Evolutionary conservation across 2,888 invertebrate species (phyloP).

Genomic region (Stenotaenia linearis): DNA sequence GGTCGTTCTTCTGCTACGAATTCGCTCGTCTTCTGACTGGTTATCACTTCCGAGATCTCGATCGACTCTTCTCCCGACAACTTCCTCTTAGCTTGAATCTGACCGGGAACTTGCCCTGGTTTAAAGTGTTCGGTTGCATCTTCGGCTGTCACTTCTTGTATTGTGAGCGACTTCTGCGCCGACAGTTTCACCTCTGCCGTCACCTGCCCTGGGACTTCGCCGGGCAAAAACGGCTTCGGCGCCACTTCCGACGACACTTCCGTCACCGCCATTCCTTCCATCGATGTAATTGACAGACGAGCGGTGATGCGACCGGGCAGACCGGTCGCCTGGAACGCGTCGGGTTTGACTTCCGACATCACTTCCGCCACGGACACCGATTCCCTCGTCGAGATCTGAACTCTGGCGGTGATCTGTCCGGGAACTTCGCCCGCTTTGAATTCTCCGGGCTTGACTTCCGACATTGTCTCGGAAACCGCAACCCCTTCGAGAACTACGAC

Average conservation of each 20-base stretch:
- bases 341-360: not conserved
- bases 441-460: constrained; percentile 48
- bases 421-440: constrained; percentile 48
- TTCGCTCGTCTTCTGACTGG: constrained; percentile 36
- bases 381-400: constrained; percentile 10
- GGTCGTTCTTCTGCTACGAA: constrained; percentile 41
- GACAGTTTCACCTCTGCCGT: constrained; percentile 26
- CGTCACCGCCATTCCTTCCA: constrained; percentile 36
- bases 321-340: constrained; percentile 4
- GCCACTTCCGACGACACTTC: constrained; percentile 35
- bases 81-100: constrained; percentile 35
- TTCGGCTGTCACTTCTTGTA: constrained; percentile 2
- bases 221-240: not conserved
- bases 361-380: constrained; percentile 31
- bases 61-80: constrained; percentile 36
- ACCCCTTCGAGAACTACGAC: not conserved
- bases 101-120: constrained; percentile 34
- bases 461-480: constrained; percentile 32
- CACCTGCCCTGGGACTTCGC: constrained; percentile 28
- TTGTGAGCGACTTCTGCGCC: not conserved
- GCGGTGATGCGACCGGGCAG: constrained; percentile 35
- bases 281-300: constrained; percentile 33
- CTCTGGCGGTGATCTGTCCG: constrained; percentile 24
- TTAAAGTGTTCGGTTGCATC: constrained; percentile 6
- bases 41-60: constrained; percentile 35